These are phyloP conservation scores for Synaphobranchus kaupii DNA, from an alignment of 2,797 vertebrate species.

Conservation along the genomic window DNA sequence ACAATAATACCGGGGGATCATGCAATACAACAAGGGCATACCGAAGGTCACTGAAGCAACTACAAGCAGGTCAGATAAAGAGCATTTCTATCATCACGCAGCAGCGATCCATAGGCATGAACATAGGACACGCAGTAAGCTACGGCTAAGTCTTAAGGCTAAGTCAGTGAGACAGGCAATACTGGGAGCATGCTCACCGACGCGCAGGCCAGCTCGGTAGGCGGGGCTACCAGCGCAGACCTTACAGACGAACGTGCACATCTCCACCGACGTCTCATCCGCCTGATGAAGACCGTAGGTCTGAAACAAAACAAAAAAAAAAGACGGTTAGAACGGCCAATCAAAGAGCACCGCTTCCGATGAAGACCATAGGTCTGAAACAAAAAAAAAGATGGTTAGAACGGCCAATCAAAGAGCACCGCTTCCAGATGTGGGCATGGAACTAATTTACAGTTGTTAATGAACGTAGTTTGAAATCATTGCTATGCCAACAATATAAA, in stretches of 20 bases:
- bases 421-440: neutral
- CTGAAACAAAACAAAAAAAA: constrained; percentile 68
- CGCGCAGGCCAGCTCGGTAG: constrained; percentile 83
- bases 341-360: constrained; percentile 44
- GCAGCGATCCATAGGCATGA: too few relatives aligned
- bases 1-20: too few relatives aligned
- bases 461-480: neutral
- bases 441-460: neutral
- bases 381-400: constrained; percentile 33
- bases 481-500: neutral
- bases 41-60: too few relatives aligned
- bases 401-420: neutral
- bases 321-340: neutral
- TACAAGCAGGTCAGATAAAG: too few relatives aligned
- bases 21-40: too few relatives aligned
- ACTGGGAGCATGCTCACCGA: constrained; percentile 75
- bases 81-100: too few relatives aligned
- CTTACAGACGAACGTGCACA: constrained; percentile 94
- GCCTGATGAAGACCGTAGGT: constrained; percentile 93
- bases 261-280: constrained; percentile 89
- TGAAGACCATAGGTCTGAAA: constrained; percentile 92
- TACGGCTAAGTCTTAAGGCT: too few relatives aligned
- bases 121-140: too few relatives aligned
- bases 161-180: neutral
- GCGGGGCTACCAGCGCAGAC: constrained; percentile 88